Evolutionary conservation across 2,113 vertebrate genomes (phyloP), one percentile per base, ranked within the genome.

Genomic region (Colinus virginianus): DNA sequence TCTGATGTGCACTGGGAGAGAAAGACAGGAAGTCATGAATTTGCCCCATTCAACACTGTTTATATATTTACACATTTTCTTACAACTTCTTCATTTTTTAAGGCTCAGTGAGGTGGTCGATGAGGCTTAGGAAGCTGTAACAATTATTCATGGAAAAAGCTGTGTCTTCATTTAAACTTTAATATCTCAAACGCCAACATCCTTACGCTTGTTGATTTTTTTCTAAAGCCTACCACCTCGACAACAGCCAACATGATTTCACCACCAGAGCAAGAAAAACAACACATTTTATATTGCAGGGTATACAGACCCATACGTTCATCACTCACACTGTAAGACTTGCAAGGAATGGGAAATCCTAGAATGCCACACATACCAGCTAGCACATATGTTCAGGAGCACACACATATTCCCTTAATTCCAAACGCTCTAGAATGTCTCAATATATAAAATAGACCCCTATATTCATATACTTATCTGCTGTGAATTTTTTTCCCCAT

Each of bases 141-240:
- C 12, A 91, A 64, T 13, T 26, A 62, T 38, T 83, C 75, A 64
- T 36, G 94, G 69, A 93, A 48, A 21, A 67, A 95, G 40, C 42
- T 90, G 69, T 51, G 48, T 88, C 85, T 96, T 95, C 56, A 88
- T 94, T 95, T 95, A 56, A 53, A 78, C 58, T 62, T 68, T 59
- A 87, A 84, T 55, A 91, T 62, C 55, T 94, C 70, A 89, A 96
- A 95, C 43, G 46, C 11, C 86, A 96, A 53, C 13, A 43, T 64
- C 78, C 45, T 62, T 40, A 68, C 8, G 30, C 26, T 69, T 59
- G 18, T 40, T 62, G 26, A 40, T 69, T 49, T 11, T 45, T 10
- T 38, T 74, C 63, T 83, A 4, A 42, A 86, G 51, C 3, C 34
- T 30, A 30, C 13, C 28, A 58, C 11, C 26, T 38, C 67, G 18